Evolutionary conservation across 2,113 vertebrate genomes (phyloP).

Genomic region (Leiothrix lutea): DNA sequence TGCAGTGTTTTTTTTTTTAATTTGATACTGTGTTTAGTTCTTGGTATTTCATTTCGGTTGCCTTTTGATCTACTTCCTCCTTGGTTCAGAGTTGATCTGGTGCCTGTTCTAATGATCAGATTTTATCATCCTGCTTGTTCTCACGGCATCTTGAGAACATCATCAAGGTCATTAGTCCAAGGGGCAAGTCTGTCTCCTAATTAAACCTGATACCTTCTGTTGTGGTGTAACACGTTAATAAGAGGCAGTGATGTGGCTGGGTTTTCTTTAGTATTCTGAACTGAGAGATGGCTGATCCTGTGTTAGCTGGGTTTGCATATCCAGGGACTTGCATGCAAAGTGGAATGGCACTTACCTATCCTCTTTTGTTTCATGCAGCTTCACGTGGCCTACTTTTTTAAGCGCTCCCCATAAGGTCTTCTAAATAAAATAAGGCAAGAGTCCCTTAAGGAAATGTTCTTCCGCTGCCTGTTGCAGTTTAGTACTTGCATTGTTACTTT

Average conservation of each 20-base stretch:
- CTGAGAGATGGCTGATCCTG: background rate
- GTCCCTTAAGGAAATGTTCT: background rate
- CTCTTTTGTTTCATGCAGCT: background rate
- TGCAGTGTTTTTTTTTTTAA: background rate
- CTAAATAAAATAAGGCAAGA: background rate
- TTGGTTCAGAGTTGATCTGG: background rate
- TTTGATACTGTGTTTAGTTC: background rate
- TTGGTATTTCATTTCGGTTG: background rate
- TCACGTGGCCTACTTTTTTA: background rate
- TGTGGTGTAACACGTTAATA: background rate
- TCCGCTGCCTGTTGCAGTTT: background rate
- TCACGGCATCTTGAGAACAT: background rate
- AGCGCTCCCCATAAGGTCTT: background rate
- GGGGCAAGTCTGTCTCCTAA: constrained; percentile 3
- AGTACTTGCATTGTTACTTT: background rate
- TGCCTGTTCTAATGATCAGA: background rate
- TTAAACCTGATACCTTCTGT: background rate
- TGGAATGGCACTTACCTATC: background rate
- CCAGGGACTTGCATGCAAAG: background rate
- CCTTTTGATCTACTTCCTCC: background rate
- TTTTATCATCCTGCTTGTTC: constrained; percentile 37
- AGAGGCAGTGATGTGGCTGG: background rate
- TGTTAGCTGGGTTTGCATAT: background rate
- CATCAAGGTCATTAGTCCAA: constrained; percentile 9
- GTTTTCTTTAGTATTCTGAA: background rate